These are phyloP conservation scores for Agapornis roseicollis DNA, from an alignment of 2,113 vertebrate species.

Conservation along the genomic window DNA sequence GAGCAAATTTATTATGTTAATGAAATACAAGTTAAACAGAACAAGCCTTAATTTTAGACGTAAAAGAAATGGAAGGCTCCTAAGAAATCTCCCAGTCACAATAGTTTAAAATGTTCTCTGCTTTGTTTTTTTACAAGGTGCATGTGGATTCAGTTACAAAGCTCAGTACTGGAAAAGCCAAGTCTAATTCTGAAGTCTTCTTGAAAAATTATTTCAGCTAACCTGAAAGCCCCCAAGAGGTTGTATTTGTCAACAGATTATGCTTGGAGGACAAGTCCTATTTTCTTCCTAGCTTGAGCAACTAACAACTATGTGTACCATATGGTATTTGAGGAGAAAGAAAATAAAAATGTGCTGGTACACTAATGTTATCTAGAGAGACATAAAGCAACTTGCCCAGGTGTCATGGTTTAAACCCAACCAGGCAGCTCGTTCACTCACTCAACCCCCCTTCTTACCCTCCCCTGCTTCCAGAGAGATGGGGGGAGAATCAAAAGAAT, in stretches of 20 bases:
- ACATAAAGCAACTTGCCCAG: background rate
- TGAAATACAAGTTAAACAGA: background rate
- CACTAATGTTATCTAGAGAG: background rate
- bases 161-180: background rate
- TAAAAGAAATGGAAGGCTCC: background rate
- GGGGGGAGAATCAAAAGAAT: no score
- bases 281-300: background rate
- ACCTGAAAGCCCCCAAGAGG: background rate
- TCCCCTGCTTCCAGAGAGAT: no score
- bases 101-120: background rate
- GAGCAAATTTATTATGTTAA: background rate
- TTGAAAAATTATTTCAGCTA: background rate
- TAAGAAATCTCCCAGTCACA: background rate
- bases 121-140: background rate
- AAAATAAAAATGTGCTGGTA: background rate
- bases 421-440: no score
- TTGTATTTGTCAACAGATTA: background rate
- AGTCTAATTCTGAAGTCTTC: background rate
- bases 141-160: background rate
- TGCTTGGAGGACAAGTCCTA: background rate
- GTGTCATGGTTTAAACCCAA: no score
- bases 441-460: no score
- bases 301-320: background rate
- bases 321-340: background rate
- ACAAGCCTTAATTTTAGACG: background rate